Evolutionary conservation across 2,113 vertebrate genomes (phyloP), one percentile per base, ranked within the genome.

Genomic region (Cochlearius cochlearius): DNA sequence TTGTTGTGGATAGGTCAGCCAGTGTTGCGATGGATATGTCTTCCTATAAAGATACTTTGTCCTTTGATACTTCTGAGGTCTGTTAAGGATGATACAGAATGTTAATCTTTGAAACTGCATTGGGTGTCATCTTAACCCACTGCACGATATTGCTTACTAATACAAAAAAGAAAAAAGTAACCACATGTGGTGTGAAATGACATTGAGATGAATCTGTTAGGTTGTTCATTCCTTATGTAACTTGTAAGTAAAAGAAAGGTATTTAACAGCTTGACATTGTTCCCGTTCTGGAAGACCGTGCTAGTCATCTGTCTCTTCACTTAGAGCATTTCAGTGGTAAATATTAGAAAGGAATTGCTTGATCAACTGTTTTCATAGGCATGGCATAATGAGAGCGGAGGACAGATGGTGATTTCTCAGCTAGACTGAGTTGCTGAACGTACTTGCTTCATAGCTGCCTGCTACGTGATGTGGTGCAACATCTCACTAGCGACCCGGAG

Each of bases 251-350:
- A 34, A 58, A 78, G 22, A 41, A 78, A 34, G 7, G 15, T 66
- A 76, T 81, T 62, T 41, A 52, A 39, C 30, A 29, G 49, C 43
- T 73, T 77, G 36, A 63, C 12, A 4, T 34, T 60, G 47, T 29
- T 62, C 7, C 29, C 0, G 0, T 10, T 67, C 43, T 64, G 22
- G 55, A 68, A 63, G 49, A 36, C 30, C 1, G 0, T 53, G 60
- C 43, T 49, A 19, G 38, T 80, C 30, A 36, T 59, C 26, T 38
- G 12, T 52, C 41, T 59, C 16, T 79, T 50, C 41, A 82, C 66
- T 41, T 41, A 30, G 30, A 69, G 17, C 18, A 16, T 55, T 78
- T 78, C n/a, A 43, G 38, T 43, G n/a, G 55, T 29, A 68, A 58
- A 34, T 34, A 73, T 78, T 63, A 53, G 67, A 58, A 74, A 47